Evolutionary conservation across 1,140 invertebrate genomes (phyloP).

Genomic region (Drosophila repleta): DNA sequence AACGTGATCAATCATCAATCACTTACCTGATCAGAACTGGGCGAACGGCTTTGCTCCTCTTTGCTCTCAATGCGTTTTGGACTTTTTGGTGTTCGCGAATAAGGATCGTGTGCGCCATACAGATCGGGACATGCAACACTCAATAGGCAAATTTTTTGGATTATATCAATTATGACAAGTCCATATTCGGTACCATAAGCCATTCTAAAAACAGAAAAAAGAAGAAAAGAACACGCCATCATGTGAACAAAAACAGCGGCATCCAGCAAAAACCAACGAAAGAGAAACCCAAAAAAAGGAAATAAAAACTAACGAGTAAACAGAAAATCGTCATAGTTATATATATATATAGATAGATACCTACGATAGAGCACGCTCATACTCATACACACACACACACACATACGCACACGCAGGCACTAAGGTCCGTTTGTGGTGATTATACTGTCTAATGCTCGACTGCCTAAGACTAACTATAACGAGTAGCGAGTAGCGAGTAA

Average conservation of each 20-base stretch:
- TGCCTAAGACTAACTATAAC: constrained; percentile 9
- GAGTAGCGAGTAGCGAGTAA: constrained; percentile 9
- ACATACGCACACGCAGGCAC: constrained; percentile 56
- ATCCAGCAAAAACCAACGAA: constrained; percentile 53
- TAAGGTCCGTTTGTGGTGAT: constrained; percentile 38
- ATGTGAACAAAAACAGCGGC: constrained; percentile 71
- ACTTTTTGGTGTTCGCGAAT: constrained; percentile 92
- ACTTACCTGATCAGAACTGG: constrained; percentile 95
- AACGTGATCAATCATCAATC: constrained; percentile 29
- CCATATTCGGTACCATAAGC: constrained; percentile 98
- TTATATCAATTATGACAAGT: constrained; percentile 96
- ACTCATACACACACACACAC: constrained; percentile 19
- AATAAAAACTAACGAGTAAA: neutral
- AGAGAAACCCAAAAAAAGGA: constrained; percentile 4
- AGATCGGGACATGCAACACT: constrained; percentile 94
- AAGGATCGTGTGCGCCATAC: constrained; percentile 94
- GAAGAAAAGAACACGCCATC: constrained; percentile 52
- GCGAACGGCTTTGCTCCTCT: constrained; percentile 91
- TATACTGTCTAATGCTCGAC: constrained; percentile 21
- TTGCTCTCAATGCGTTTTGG: constrained; percentile 89
- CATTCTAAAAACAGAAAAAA: constrained; percentile 88
- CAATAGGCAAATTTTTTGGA: constrained; percentile 94
- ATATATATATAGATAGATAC: constrained; percentile 6
- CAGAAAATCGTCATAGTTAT: constrained; percentile 7
- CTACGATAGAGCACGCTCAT: neutral